Percentiles rank a stretch among this genome's conserved stretches.
These are phyloP conservation scores for Desoria tigrina DNA, from an alignment of 2,888 invertebrate species.

Conservation along the genomic window DNA sequence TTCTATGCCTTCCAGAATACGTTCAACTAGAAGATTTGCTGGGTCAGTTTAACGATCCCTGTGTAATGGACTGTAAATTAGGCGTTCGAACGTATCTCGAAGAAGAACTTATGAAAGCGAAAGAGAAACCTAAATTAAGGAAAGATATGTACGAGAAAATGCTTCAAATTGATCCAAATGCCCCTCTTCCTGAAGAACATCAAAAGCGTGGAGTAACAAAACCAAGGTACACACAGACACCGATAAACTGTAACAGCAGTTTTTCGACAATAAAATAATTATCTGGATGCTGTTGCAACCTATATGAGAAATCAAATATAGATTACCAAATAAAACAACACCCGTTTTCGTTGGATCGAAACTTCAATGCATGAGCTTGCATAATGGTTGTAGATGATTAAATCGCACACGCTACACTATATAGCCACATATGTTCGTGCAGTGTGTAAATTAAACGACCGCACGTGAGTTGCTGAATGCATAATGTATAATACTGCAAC, in stretches of 20 bases:
- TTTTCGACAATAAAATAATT: too few species aligned
- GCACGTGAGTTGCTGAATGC: too few species aligned
- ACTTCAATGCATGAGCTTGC: too few species aligned
- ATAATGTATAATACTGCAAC: too few species aligned
- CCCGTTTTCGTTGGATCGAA: too few species aligned
- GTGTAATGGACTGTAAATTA: slow-evolving; percentile 96
- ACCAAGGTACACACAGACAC: slow-evolving; percentile 70
- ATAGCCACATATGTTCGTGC: too few species aligned
- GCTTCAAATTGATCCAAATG: slow-evolving; percentile 62
- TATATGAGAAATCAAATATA: background rate
- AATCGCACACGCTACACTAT: too few species aligned
- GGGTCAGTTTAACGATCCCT: slow-evolving; percentile 86
- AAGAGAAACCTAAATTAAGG: slow-evolving; percentile 87
- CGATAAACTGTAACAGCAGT: too few species aligned
- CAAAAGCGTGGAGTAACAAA: slow-evolving; percentile 88
- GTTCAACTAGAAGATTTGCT: slow-evolving; percentile 89
- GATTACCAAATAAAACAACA: background rate
- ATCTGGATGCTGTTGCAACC: too few species aligned
- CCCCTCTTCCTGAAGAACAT: slow-evolving; percentile 88
- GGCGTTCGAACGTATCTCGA: slow-evolving; percentile 93
- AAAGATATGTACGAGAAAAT: slow-evolving; percentile 65
- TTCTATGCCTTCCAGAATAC: slow-evolving; percentile 60
- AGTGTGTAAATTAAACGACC: too few species aligned
- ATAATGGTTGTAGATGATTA: too few species aligned
- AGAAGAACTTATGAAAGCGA: slow-evolving; percentile 90